phyloP scores from a whole-genome alignment of 30 jellyfish, hydroid and myxozoan species.

The Turritopsis rubra region DNA sequence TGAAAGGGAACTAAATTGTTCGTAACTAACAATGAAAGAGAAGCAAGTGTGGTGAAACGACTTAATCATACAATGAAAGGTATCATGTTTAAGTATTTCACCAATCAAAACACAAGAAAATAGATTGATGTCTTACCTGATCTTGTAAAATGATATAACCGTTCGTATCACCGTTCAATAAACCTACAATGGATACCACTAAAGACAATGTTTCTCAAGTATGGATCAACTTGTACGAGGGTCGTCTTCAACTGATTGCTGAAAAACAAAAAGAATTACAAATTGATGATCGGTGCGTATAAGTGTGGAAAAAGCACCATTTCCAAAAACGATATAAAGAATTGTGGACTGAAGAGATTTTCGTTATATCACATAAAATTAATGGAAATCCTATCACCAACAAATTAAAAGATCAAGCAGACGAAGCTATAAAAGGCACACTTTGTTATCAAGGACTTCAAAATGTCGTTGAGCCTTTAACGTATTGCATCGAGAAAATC shows the following conservation, averaged over 20 bases:
- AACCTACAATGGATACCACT: constrained; percentile 24
- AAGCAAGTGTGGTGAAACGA: constrained; percentile 34
- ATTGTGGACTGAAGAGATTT: constrained; percentile 48
- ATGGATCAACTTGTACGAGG: constrained; percentile 31
- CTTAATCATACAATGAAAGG: constrained; percentile 30
- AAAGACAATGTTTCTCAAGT: constrained; percentile 15
- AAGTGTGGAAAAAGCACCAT: not conserved
- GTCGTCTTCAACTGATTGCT: not conserved
- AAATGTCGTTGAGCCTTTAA: constrained; percentile 20
- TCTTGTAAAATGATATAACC: constrained; percentile 22
- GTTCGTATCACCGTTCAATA: constrained; percentile 23
- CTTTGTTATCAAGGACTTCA: constrained; percentile 39
- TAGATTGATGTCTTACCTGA: constrained; percentile 24
- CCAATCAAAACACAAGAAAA: constrained; percentile 15
- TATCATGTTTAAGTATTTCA: constrained; percentile 21
- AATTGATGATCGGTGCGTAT: constrained; percentile 41
- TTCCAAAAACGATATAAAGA: constrained; percentile 38
- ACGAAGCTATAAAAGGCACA: constrained; percentile 31
- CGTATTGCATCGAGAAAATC: constrained; percentile 39
- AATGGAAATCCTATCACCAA: constrained; percentile 17
- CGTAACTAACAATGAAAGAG: constrained; percentile 29
- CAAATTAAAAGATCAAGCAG: constrained; percentile 19
- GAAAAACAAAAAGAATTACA: not conserved
- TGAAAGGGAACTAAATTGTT: constrained; percentile 3
- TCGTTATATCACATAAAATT: not conserved